Evolutionary conservation across 2,888 invertebrate genomes (phyloP), one percentile per base, ranked within the genome.

Genomic region (Himalopsyche tibetana): DNA sequence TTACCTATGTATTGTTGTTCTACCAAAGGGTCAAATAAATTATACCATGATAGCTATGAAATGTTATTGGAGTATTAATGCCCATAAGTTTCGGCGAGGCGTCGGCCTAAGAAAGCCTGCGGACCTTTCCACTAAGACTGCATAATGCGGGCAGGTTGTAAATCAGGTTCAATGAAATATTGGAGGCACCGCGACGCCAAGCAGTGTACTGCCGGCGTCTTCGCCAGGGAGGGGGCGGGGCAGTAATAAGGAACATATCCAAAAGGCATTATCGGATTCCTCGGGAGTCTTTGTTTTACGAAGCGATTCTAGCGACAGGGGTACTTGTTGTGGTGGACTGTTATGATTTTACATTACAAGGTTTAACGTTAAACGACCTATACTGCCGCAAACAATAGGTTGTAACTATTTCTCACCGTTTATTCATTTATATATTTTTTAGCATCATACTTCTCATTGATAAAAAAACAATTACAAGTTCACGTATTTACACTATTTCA

Each of bases 261-360:
- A 92, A 92, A 87, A 90, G 92, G 93, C 90, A 92, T 93, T 93
- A 93, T 92, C 93, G 93, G 93, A 93, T 93, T 93, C 92, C 91
- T 90, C 90, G 91, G 92, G 92, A 91, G 90, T 91, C 87, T 91
- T 91, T 89, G 90, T 92, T 83, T 63, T 69, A 38, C 74, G 15
- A 36, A 74, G 36, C 74, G 74, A 74, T 74, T 74, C 15, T 38
- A 36, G 74, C 15, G 15, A 38, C 74, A 74, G 4, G 36, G 38
- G 28, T 28, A 36, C 8, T 12, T 74, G 74, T 74, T 74, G 36
- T 74, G 74, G 74, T 36, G 12, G 12, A 74, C 15, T 36, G 74
- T 74, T 74, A 36, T 74, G 74, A 74, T 74, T 74, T 51, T 51
- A 15, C 15, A 51, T 51, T 2, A 15, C 51, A 15, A 4, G 0